Percentiles rank a stretch among this genome's conserved stretches.
phyloP scores from a whole-genome alignment of 64 coral and sea anemone genomes.

The Stichodactyla helianthus region DNA sequence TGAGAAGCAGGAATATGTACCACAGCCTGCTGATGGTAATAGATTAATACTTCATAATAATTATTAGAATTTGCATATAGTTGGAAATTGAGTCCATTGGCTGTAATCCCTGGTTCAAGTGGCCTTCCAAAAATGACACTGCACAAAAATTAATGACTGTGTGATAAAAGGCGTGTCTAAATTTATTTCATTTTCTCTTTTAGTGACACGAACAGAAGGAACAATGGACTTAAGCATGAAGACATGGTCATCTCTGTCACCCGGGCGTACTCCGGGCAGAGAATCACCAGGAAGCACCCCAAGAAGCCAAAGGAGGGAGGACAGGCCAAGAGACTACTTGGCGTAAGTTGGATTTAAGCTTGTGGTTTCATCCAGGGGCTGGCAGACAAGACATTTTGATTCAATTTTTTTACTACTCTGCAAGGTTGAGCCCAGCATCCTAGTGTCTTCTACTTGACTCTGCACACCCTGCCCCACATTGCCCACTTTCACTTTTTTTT shows the following conservation, averaged over 20 bases:
- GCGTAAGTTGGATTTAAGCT: not conserved
- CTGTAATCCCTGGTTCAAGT: too few species aligned
- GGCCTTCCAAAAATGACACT: too few species aligned
- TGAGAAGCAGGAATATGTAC: slow-evolving; percentile 12
- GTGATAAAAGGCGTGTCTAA: too few species aligned
- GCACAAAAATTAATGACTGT: too few species aligned
- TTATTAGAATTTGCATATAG: too few species aligned
- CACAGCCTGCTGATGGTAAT: slow-evolving; percentile 31
- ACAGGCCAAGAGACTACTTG: not conserved
- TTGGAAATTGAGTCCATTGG: too few species aligned
- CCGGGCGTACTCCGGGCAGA: not conserved
- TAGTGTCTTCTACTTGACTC: too few species aligned
- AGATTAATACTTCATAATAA: not conserved
- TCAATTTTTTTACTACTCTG: too few species aligned
- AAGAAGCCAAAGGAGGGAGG: not conserved
- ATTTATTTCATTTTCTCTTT: not conserved
- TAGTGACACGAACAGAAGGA: slow-evolving; percentile 6
- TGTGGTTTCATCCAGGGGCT: not conserved
- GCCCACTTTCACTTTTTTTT: too few species aligned
- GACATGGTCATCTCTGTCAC: not conserved
- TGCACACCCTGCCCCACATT: too few species aligned
- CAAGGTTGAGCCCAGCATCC: too few species aligned
- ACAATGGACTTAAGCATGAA: slow-evolving; percentile 15
- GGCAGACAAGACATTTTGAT: too few species aligned
- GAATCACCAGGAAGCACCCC: slow-evolving; percentile 1